These are phyloP conservation scores for Parauchenoglanis ngamensis DNA, from an alignment of 2,797 vertebrate genomes.

Conservation along the genomic window DNA sequence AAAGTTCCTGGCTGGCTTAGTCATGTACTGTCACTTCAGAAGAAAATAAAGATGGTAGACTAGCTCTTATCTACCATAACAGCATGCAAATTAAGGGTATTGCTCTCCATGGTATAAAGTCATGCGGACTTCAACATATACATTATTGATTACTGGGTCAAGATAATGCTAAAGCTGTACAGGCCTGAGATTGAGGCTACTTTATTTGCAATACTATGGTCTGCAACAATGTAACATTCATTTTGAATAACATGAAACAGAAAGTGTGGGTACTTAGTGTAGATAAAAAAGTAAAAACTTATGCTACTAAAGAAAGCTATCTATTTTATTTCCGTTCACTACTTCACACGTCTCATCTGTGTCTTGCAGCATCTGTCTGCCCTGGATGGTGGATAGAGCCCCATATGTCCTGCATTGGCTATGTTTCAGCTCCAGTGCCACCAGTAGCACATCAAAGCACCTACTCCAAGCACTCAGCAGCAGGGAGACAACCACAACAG, in stretches of 20 bases:
- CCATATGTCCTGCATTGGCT: conserved; percentile 53
- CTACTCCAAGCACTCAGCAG: conserved; percentile 21
- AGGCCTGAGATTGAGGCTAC: neutral
- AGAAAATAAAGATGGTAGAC: neutral
- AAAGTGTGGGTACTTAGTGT: no score
- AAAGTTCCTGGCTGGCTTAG: neutral
- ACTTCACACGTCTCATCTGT: conserved; percentile 12
- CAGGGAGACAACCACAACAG: conserved; percentile 21
- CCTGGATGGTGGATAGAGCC: conserved; percentile 16
- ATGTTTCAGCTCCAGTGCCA: conserved; percentile 37
- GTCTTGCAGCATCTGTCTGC: conserved; percentile 47
- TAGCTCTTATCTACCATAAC: neutral
- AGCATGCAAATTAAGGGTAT: neutral
- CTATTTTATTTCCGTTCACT: neutral
- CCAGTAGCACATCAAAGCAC: conserved; percentile 51
- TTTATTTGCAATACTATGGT: neutral
- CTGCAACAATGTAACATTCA: neutral
- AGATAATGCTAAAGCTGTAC: neutral
- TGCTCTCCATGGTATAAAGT: neutral
- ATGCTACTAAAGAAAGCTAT: neutral
- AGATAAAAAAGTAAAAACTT: neutral
- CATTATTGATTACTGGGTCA: neutral
- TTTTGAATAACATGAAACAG: neutral
- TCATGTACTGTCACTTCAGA: neutral
- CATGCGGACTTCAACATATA: neutral